A percentile compares a stretch with the other conserved stretches of the same genome.
Evolutionary conservation across 2,888 invertebrate genomes (phyloP).

Genomic region (Matsumyia berberina): DNA sequence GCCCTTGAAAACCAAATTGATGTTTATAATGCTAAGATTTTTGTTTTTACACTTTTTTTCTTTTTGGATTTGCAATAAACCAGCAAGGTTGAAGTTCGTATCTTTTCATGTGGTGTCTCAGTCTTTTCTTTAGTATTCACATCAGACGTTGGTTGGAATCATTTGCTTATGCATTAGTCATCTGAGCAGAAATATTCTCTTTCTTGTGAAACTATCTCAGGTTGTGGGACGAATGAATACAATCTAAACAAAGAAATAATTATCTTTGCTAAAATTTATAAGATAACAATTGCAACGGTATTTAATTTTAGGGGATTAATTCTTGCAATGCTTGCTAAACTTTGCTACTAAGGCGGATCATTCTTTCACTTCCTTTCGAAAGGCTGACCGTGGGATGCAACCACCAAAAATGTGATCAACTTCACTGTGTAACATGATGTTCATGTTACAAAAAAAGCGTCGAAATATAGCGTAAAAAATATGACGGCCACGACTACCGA

Average conservation of each 20-base stretch:
- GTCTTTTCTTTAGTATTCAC: background rate
- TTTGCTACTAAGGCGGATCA: background rate
- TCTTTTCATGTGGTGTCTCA: background rate
- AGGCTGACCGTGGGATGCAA: no score
- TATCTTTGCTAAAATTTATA: background rate
- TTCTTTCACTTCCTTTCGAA: no score
- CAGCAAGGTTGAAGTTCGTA: background rate
- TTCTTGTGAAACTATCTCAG: background rate
- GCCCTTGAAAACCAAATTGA: constrained; percentile 47
- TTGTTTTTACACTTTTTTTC: background rate
- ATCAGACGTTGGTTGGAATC: background rate
- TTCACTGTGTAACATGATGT: no score
- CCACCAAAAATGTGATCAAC: no score
- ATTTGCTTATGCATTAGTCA: constrained; percentile 40
- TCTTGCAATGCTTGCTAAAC: background rate
- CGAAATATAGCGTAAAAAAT: no score
- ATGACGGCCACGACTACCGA: no score
- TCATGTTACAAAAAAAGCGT: no score
- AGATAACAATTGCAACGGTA: background rate
- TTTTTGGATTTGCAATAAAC: background rate
- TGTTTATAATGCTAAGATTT: background rate
- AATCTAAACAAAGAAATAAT: background rate
- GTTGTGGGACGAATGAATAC: background rate
- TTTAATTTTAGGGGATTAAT: background rate
- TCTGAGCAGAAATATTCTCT: constrained; percentile 14